Evolutionary conservation across 2,888 invertebrate species (phyloP), one percentile per base, ranked within the genome.

Genomic region (Synergus umbraculus): DNA sequence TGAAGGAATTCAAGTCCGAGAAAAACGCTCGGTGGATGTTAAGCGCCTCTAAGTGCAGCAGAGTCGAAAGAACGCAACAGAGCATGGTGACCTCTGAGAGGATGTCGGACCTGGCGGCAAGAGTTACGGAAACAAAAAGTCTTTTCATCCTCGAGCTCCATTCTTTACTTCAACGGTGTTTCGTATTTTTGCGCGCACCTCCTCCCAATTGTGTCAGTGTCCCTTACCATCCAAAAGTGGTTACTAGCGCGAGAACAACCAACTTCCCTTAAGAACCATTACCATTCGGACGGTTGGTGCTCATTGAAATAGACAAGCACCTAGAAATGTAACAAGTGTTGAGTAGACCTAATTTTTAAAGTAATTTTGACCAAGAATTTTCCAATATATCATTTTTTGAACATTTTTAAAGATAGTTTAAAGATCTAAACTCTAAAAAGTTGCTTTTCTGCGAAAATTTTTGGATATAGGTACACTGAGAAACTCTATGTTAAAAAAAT

Each of bases 121-220:
- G 73, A 49, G 41, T 54, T 73, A 54, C 41, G 73, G 73, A 73
- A 73, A 73, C 73, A 73, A 73, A 73, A 73, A 73, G 54, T 54
- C 54, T 73, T 54, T 54, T 73, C 29, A 73, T 49, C 73, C 73
- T 73, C 54, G 15, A 54, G 73, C 37, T 54, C 73, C 54, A 54
- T 73, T 73, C 49, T 73, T 73, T 73, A 73, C 73, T 73, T 73
- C 49, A 73, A 37, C 37, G 15, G 37, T 54, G 10, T 73, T 73
- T 73, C 54, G 73, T 73, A 73, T 54, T 73, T 73, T 73, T 73
- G 29, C 46, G 49, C 49, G 49, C 46, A 49, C 69, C 29, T 69
- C 73, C 41, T 54, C 73, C 73, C 54, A 73, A 73, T 73, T 54
- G 37, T 54, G 73, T 73, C 73, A 54, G 73, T 73, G 54, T 73